phyloP scores from a whole-genome alignment of 2,888 invertebrate species.

The Megastigmus dorsalis region DNA sequence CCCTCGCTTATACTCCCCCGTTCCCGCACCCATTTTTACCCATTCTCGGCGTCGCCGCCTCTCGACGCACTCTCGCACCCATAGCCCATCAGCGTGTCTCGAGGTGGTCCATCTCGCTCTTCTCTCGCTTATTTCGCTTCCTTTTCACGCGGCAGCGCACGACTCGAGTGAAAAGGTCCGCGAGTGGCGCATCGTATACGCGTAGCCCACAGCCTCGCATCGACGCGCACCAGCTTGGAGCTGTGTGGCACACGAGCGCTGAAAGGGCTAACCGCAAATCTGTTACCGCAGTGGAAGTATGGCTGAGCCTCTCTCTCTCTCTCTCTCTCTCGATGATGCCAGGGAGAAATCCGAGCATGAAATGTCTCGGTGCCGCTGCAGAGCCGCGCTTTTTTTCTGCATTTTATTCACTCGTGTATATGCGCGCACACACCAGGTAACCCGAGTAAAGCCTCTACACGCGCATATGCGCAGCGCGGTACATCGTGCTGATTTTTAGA shows the following conservation, averaged over 20 bases:
- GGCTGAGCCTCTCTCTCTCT: not conserved
- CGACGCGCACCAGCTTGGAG: no score
- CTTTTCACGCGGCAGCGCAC: not conserved
- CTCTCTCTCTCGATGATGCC: conserved; percentile 25
- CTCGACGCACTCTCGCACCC: no score
- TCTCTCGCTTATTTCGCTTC: not conserved
- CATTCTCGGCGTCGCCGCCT: no score
- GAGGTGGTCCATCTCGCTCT: no score
- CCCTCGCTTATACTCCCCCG: no score
- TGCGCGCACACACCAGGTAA: conserved; percentile 12
- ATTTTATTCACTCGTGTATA: not conserved
- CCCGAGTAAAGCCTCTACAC: not conserved
- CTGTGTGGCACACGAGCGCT: no score
- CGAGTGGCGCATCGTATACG: not conserved
- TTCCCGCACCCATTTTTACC: no score
- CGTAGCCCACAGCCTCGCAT: not conserved
- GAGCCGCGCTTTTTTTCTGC: not conserved
- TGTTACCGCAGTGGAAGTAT: conserved; percentile 1
- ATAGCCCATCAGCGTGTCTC: no score
- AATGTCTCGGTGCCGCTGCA: conserved; percentile 8
- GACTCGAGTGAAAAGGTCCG: conserved; percentile 25
- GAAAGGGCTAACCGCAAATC: conserved; percentile 36
- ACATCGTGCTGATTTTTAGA: conserved; percentile 26
- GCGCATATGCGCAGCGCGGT: not conserved
- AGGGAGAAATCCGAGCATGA: conserved; percentile 28